Evolutionary conservation across 1,140 invertebrate species (phyloP), one percentile per base, ranked within the genome.

Genomic region (Reticulitermes speratus): DNA sequence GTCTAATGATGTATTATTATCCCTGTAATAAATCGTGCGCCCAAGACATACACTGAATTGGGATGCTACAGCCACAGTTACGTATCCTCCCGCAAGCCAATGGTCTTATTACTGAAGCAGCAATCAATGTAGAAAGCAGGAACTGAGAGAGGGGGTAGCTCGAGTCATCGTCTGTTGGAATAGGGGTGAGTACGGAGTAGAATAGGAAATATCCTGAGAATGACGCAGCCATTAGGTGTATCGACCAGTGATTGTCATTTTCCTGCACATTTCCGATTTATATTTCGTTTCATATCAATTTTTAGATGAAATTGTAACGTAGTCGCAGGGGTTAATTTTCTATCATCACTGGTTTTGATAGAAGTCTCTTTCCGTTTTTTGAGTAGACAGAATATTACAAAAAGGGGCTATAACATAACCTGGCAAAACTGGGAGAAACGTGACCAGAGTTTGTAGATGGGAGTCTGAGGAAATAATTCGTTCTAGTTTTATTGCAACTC

Each of bases 121-220:
- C 65, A 30, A 75, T n/a, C 25, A 30, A 30, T 75, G 65, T 19
- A 65, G 59, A 65, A 65, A n/a, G 59, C 59, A 65, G 55, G 55
- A 6, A 6, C 21, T 59, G 55, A 59, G 55, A 59, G 55, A n/a
- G 59, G 59, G 59, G 25, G 59, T 19, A 65, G 21, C 59, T 65
- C 59, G 8, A 65, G 59, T 65, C 59, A 19, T 23, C 16, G 59
- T 8, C 59, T 23, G 65, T 14, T 19, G 55, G 38, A 19, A 59
- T 59, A 9, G 65, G 65, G 65, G 25, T 30, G 65, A 16, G 65
- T 25, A 25, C 65, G 65, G n/a, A 25, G 65, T 75, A 75, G 65
- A 75, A 75, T 75, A 75, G 65, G 65, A 75, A 75, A 75, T 75
- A 75, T 75, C 65, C 65, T 75, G 65, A 75, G 65, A 75, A 75